Evolutionary conservation across 2,797 vertebrate species (phyloP).

Genomic region (Alcedo atthis): DNA sequence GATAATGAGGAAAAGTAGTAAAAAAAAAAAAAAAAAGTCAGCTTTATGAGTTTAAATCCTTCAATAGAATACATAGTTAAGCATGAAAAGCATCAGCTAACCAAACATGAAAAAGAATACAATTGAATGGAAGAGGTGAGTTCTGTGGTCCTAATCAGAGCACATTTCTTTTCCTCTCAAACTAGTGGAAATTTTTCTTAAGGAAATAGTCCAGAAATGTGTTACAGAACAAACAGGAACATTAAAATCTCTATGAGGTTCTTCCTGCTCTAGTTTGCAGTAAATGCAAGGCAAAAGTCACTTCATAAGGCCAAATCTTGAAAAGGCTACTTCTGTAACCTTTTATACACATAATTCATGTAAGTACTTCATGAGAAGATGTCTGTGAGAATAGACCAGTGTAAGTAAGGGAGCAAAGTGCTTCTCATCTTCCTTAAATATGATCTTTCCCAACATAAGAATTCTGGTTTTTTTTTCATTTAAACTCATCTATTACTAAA

Average conservation of each 20-base stretch:
- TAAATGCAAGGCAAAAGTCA: background rate
- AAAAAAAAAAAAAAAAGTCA: background rate
- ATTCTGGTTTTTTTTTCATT: slow-evolving; percentile 2
- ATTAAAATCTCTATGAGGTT: slow-evolving; percentile 35
- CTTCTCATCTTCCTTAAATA: background rate
- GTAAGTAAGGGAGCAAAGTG: background rate
- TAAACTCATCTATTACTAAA: background rate
- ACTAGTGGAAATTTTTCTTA: slow-evolving; percentile 56
- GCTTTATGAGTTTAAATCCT: slow-evolving; percentile 20
- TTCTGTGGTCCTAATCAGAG: slow-evolving; percentile 49
- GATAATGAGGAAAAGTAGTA: slow-evolving; percentile 9
- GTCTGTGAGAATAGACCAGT: background rate
- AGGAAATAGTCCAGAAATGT: slow-evolving; percentile 41
- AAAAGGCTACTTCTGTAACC: background rate
- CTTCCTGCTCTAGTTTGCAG: slow-evolving; percentile 4
- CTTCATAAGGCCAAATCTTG: background rate
- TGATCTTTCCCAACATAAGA: background rate
- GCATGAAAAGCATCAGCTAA: slow-evolving; percentile 25
- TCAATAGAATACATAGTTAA: background rate
- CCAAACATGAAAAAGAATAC: slow-evolving; percentile 17
- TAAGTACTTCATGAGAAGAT: background rate
- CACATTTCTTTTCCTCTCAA: slow-evolving; percentile 41
- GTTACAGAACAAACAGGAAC: slow-evolving; percentile 11
- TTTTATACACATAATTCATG: background rate
- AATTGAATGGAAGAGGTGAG: background rate